Percentiles rank a stretch among this genome's conserved stretches.
These are phyloP conservation scores for Gasterosteus nipponicus DNA, from an alignment of 2,113 vertebrate genomes.

Conservation along the genomic window DNA sequence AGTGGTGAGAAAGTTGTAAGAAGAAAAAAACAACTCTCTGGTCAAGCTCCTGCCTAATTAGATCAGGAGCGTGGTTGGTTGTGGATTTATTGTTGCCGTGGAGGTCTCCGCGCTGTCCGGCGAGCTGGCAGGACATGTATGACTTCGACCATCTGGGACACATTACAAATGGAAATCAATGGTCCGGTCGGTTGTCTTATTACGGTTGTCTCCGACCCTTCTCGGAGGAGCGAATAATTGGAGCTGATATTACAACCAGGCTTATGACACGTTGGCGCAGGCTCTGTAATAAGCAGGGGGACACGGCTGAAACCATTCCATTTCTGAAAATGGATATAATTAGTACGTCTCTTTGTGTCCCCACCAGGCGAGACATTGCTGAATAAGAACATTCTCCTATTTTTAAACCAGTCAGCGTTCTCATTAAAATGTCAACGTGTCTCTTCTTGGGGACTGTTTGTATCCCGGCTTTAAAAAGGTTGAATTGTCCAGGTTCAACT, in stretches of 20 bases:
- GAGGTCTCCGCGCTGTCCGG: background rate
- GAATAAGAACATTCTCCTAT: conserved; percentile 47
- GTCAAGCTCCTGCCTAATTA: background rate
- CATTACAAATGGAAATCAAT: conserved; percentile 62
- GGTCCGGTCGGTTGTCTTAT: conserved; percentile 45
- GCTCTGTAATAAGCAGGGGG: conserved; percentile 53
- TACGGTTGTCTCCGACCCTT: conserved; percentile 30
- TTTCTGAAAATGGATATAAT: conserved; percentile 53
- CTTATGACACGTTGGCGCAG: conserved; percentile 64
- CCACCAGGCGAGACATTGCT: conserved; percentile 38
- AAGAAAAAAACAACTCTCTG: background rate
- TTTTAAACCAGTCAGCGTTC: conserved; percentile 43
- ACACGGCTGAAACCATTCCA: conserved; percentile 30
- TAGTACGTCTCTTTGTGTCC: conserved; percentile 56
- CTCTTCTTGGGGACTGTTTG: conserved; percentile 9
- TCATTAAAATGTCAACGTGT: conserved; percentile 54
- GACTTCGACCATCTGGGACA: conserved; percentile 43
- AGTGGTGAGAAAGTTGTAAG: no score
- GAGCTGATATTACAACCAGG: conserved; percentile 61
- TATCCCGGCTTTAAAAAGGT: conserved; percentile 19
- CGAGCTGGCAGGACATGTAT: background rate
- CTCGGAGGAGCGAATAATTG: conserved; percentile 60
- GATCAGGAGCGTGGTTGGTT: background rate
- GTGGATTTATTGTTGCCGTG: conserved; percentile 12
- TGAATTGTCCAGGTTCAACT: conserved; percentile 33